Conservation (phyloP, 2,797 vertebrate genomes). For the Gymnoscopelus microlampas region DNA sequence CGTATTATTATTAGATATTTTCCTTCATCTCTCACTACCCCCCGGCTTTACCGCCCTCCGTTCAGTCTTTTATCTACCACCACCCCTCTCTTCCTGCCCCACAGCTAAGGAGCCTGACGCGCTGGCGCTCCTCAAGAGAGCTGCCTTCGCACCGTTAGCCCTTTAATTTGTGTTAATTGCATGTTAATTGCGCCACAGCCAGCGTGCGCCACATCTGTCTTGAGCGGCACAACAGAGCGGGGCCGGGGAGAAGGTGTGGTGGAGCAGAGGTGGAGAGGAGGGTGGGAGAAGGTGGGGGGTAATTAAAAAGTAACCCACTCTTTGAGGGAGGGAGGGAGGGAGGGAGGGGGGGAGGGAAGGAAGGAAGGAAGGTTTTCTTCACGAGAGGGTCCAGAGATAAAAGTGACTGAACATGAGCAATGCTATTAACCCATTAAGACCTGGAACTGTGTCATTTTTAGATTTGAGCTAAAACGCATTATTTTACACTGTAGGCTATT, state of each 20-base stretch:
- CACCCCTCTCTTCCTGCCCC: slow-evolving; percentile 52
- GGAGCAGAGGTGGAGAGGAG: slow-evolving; percentile 9
- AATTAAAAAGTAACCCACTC: slow-evolving; percentile 58
- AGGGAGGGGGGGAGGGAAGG: slow-evolving; percentile 18
- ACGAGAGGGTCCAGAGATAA: slow-evolving; percentile 5
- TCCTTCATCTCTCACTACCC: slow-evolving; percentile 1
- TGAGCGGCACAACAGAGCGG: slow-evolving; percentile 43
- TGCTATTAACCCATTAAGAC: too few relatives aligned
- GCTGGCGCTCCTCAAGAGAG: slow-evolving; percentile 56
- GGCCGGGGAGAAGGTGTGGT: background rate
- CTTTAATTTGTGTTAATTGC: slow-evolving; percentile 75
- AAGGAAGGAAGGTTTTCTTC: slow-evolving; percentile 7
- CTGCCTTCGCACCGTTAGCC: slow-evolving; percentile 61
- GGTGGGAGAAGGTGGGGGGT: slow-evolving; percentile 46
- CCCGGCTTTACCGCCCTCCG: background rate
- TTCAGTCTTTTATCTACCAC: slow-evolving; percentile 37
- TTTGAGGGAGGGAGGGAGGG: slow-evolving; percentile 20
- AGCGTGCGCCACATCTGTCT: slow-evolving; percentile 59
- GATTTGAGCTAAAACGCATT: too few relatives aligned
- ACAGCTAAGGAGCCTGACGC: slow-evolving; percentile 29
- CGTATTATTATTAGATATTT: slow-evolving; percentile 6
- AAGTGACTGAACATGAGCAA: background rate
- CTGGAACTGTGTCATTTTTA: too few relatives aligned
- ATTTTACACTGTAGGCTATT: too few relatives aligned
- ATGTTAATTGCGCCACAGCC: slow-evolving; percentile 71